A percentile compares a stretch with the other conserved stretches of the same genome.
Conservation (phyloP, 2,113 vertebrate genomes). For the Dasyurus viverrinus region DNA sequence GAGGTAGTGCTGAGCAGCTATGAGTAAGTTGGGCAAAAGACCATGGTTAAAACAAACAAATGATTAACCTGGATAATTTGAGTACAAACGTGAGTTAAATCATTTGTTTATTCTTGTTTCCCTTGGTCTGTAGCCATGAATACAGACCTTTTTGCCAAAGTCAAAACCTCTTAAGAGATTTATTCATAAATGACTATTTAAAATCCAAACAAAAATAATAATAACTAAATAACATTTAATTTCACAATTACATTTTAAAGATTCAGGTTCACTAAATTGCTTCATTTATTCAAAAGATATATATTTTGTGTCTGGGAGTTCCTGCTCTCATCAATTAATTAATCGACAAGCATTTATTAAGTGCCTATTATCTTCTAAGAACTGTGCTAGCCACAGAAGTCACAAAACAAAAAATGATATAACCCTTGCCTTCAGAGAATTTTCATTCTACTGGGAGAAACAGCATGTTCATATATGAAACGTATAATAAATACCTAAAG, state of each 20-base stretch:
- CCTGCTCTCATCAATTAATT: background rate
- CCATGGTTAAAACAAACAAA: slow-evolving; percentile 2
- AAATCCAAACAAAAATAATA: background rate
- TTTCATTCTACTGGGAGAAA: background rate
- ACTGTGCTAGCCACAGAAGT: background rate
- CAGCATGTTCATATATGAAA: background rate
- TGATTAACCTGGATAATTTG: background rate
- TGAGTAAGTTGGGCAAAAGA: too few relatives aligned
- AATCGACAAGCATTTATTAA: background rate
- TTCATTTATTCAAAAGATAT: background rate
- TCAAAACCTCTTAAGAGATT: background rate
- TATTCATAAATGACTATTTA: background rate
- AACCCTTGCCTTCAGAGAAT: background rate
- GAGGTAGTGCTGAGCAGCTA: background rate
- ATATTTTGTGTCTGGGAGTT: background rate
- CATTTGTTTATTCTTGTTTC: background rate
- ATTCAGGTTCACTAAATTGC: background rate
- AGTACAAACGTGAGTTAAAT: background rate
- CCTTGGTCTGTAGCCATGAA: slow-evolving; percentile 1
- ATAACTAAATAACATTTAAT: background rate
- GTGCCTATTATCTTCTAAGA: background rate
- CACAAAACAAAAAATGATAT: background rate
- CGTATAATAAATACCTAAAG: background rate
- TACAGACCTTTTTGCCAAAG: background rate
- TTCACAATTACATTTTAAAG: background rate